phyloP scores from a whole-genome alignment of 1,140 invertebrate genomes.

The Artemia franciscana region DNA sequence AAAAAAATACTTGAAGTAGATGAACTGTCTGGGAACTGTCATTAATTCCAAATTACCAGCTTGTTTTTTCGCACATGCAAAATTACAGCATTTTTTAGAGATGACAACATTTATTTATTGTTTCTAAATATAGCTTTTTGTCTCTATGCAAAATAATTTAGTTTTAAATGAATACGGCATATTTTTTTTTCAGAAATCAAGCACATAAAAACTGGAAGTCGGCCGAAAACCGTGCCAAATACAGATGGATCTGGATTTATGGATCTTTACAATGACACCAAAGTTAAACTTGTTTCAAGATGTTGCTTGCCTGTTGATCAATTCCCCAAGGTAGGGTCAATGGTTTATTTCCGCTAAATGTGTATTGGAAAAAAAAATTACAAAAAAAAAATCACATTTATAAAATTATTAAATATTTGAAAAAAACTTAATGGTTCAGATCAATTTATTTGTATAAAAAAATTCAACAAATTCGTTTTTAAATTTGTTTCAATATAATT shows the following conservation, averaged over 20 bases:
- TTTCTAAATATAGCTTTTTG: not conserved
- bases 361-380: not conserved
- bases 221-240: not conserved
- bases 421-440: not conserved
- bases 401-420: too few species aligned
- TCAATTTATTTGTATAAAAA: not conserved
- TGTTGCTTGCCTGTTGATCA: not conserved
- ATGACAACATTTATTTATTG: not conserved
- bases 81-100: too few species aligned
- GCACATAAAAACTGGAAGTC: not conserved
- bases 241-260: not conserved
- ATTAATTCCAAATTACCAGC: not conserved
- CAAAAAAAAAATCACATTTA: too few species aligned
- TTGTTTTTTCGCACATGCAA: too few species aligned
- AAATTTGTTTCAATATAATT: not conserved
- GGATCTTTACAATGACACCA: not conserved
- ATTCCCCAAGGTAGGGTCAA: not conserved
- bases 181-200: not conserved
- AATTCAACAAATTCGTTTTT: not conserved
- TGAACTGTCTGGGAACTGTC: not conserved
- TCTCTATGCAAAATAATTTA: not conserved
- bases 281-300: not conserved
- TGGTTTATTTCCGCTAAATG: not conserved
- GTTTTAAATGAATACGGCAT: not conserved
- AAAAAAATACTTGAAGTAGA: not conserved